phyloP scores from a whole-genome alignment of 2,113 vertebrate species.

The Rhombomys opimus region DNA sequence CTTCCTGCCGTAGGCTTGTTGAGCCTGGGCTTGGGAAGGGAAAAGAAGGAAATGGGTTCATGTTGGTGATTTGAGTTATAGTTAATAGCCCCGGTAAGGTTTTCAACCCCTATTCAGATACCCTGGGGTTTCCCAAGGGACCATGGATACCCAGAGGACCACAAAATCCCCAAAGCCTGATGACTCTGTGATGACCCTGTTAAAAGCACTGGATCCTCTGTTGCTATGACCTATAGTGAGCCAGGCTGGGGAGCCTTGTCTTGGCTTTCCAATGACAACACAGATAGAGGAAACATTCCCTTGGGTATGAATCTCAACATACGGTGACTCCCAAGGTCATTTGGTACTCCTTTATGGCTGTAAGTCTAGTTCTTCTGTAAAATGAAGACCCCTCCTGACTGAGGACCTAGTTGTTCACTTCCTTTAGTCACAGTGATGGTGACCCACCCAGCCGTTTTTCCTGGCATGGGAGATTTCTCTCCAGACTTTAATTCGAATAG shows the following conservation, averaged over 20 bases:
- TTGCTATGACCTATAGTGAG: background rate
- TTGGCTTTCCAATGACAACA: background rate
- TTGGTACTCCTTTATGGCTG: conserved; percentile 32
- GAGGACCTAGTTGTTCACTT: background rate
- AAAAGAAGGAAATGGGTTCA: background rate
- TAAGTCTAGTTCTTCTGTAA: background rate
- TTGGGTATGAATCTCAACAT: background rate
- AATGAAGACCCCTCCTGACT: background rate
- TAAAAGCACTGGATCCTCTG: background rate
- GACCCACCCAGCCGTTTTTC: background rate
- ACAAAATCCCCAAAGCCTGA: too few relatives aligned
- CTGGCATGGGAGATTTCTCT: background rate
- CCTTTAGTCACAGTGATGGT: background rate
- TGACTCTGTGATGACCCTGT: accelerated
- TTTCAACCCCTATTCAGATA: background rate
- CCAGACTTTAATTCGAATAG: too few relatives aligned
- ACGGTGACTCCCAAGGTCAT: background rate
- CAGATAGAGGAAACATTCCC: accelerated
- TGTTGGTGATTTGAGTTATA: background rate
- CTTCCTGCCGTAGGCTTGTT: background rate
- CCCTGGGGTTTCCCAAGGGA: background rate
- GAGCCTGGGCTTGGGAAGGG: background rate
- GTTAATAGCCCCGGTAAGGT: background rate
- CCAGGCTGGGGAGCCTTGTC: background rate
- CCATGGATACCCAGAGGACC: accelerated